Base-by-base conservation (phyloP, 2,113 vertebrate species). In the Pogona vitticeps region DNA sequence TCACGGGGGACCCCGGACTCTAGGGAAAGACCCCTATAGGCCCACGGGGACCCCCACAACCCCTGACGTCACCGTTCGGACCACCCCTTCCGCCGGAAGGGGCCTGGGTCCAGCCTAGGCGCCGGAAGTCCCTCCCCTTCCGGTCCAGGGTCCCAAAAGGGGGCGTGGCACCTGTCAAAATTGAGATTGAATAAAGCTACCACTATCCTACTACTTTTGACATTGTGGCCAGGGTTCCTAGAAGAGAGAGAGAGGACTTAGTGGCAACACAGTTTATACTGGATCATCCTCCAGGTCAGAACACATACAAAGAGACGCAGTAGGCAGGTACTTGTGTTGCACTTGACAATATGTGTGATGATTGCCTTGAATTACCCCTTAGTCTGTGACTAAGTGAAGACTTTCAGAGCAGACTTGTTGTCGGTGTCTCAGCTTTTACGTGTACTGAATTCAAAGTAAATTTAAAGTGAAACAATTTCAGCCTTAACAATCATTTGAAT, bases 391-490 rank as follows among this genome's bases (percentile, higher is more conserved):
- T 84, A 88, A 87, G 81, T 52, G 38, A 76, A 76, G 28, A 40
- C 12, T 33, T 80, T 67, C 28, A 38, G 33, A 36, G 14, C 38
- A 83, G n/a, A 80, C 21, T 73, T 13, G 28, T 23, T 52, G 26
- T 82, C 76, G 75, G 18, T 3, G 56, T 14, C 75, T 26, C 28
- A 76, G 33, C 21, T 76, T 33, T 42, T 26, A 3, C 75, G 28
- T 80, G 20, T 20, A 33, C 61, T 72, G 23, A 72, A 75, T 80
- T n/a, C 13, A 42, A 52, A 52, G 46, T 52, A 52, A 52, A 71
- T 84, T 80, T 38, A 40, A 68, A 88, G 21, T 67, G 31, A 81
- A 85, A 81, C 15, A 67, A 65, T 88, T 76, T 80, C 58, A 81
- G 46, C 42, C 28, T 28, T 88, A 85, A 79, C 52, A 59, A 38